Conservation (phyloP, 1,140 invertebrate genomes). For the Batillaria attramentaria region DNA sequence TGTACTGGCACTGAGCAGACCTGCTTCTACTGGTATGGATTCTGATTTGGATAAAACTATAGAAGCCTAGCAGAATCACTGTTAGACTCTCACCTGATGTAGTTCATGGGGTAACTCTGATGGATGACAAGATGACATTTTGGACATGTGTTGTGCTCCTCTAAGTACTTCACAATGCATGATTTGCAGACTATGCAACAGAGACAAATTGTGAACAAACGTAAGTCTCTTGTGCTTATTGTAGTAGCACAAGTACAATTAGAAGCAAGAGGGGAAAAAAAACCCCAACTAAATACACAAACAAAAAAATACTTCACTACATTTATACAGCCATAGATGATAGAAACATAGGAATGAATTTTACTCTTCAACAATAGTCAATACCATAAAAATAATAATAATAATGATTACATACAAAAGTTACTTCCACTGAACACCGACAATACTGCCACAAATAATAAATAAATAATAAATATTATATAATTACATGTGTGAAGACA, state of each 20-base stretch:
- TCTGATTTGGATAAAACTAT: background rate
- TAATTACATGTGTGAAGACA: constrained; percentile 74
- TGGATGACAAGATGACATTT: constrained; percentile 73
- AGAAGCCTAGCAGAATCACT: background rate
- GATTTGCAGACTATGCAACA: constrained; percentile 72
- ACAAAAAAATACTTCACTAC: background rate
- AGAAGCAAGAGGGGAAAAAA: background rate
- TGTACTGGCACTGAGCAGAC: no score
- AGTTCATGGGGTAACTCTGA: constrained; percentile 73
- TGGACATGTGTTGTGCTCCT: constrained; percentile 71
- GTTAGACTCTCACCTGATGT: constrained; percentile 67
- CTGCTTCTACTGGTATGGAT: no score
- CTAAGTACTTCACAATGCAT: constrained; percentile 73
- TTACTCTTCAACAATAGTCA: background rate
- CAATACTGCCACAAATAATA: background rate
- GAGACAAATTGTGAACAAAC: constrained; percentile 11
- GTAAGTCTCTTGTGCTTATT: background rate
- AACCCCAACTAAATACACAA: no score
- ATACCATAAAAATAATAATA: background rate
- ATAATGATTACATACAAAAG: background rate
- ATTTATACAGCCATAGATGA: background rate
- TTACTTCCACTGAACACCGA: background rate
- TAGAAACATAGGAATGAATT: background rate
- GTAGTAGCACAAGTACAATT: background rate
- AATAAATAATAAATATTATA: background rate